A percentile compares a stretch with the other conserved stretches of the same genome.
Conservation (phyloP, 1,140 invertebrate genomes). For the Apis laboriosa region DNA sequence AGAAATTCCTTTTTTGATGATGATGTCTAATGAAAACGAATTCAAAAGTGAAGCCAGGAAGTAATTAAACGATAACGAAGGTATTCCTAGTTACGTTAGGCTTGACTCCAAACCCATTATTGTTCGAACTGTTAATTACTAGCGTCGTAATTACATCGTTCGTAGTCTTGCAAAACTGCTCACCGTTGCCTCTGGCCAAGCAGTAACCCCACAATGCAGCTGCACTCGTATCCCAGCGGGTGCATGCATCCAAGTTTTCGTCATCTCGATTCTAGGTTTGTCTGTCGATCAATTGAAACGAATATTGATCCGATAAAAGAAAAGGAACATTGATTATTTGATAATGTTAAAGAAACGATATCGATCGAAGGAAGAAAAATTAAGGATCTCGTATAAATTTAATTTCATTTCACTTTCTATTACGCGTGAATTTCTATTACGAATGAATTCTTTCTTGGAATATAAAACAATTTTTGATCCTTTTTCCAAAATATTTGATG, state of each 20-base stretch:
- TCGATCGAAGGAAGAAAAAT: not conserved
- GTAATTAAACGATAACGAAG: conserved; percentile 47
- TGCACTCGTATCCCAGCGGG: conserved; percentile 85
- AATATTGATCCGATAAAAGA: not conserved
- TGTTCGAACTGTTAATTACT: conserved; percentile 53
- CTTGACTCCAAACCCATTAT: conserved; percentile 23
- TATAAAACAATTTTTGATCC: not conserved
- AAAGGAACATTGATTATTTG: not conserved
- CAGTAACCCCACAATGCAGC: conserved; percentile 85
- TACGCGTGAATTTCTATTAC: not conserved
- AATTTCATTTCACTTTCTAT: no score
- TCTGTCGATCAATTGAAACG: conserved; percentile 78
- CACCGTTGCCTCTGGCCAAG: conserved; percentile 85
- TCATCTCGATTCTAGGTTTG: conserved; percentile 85
- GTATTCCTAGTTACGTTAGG: not conserved
- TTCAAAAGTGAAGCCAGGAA: not conserved
- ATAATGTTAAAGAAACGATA: no score
- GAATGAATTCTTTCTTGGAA: not conserved
- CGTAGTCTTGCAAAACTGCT: conserved; percentile 31
- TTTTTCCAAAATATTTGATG: not conserved
- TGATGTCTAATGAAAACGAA: not conserved
- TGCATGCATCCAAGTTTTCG: conserved; percentile 86
- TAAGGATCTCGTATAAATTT: no score
- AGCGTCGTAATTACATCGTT: conserved; percentile 28
- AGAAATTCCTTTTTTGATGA: not conserved